Percentiles rank a stretch among this genome's conserved stretches.
phyloP scores from a whole-genome alignment of 2,113 vertebrate genomes.

The Poeciliopsis turrubarensis region DNA sequence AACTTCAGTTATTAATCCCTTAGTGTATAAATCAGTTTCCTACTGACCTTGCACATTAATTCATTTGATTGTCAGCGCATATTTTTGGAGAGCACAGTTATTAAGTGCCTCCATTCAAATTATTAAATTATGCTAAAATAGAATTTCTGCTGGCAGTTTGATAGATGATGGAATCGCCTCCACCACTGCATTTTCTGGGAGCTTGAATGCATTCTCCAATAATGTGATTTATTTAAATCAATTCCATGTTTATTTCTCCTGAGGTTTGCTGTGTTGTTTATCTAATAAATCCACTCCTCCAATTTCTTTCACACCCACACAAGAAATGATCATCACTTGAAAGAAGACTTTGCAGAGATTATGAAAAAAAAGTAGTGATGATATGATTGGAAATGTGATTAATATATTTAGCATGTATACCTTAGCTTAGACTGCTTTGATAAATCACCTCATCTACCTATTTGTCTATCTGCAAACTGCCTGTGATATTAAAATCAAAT shows the following conservation, averaged over 20 bases:
- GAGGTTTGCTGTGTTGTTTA: conserved; percentile 60
- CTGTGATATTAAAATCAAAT: not conserved
- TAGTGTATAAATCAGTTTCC: conserved; percentile 1
- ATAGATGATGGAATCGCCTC: conserved; percentile 53
- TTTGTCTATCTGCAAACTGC: not conserved
- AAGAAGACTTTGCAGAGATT: conserved; percentile 25
- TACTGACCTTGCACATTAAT: conserved; percentile 30
- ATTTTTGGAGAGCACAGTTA: conserved; percentile 29
- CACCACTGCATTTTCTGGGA: conserved; percentile 31
- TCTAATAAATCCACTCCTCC: conserved; percentile 60
- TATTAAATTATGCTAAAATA: conserved; percentile 59
- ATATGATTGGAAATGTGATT: not conserved
- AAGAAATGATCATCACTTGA: conserved; percentile 35
- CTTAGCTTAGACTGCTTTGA: not conserved
- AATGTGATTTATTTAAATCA: conserved; percentile 68
- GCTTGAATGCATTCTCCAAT: conserved; percentile 33
- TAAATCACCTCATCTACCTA: not conserved
- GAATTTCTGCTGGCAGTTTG: conserved; percentile 58
- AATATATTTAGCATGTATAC: not conserved
- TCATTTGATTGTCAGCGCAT: conserved; percentile 47
- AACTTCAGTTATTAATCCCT: conserved; percentile 7
- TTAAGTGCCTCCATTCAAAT: conserved; percentile 53
- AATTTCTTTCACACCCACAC: conserved; percentile 13
- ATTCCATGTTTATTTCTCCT: conserved; percentile 62
- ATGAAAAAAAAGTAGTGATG: not conserved